Percentiles rank a stretch among this genome's conserved stretches.
Conservation (phyloP, 1,140 invertebrate species). For the Homalodisca vitripennis region DNA sequence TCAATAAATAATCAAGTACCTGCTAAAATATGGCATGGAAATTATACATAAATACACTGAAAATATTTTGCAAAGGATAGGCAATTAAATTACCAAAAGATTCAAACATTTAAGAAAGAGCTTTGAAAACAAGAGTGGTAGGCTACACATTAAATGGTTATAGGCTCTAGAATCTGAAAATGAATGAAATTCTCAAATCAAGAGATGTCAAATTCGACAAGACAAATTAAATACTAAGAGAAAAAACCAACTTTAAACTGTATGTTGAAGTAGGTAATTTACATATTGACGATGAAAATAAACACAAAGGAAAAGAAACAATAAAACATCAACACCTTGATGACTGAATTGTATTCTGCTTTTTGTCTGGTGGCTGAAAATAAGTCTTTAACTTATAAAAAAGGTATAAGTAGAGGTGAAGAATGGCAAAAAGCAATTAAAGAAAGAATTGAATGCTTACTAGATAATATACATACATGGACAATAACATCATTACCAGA, state of each 20-base stretch:
- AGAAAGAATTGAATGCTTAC: conserved; percentile 45
- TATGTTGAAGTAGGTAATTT: background rate
- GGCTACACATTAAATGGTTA: conserved; percentile 12
- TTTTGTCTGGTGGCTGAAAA: conserved; percentile 33
- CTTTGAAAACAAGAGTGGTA: conserved; percentile 27
- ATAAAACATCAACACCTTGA: background rate
- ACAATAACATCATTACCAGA: conserved; percentile 41
- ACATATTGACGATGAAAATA: conserved; percentile 2
- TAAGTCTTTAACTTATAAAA: conserved; percentile 38
- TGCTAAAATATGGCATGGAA: conserved; percentile 17
- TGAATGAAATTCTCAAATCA: conserved; percentile 8
- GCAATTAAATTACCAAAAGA: conserved; percentile 23
- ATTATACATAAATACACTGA: conserved; percentile 26
- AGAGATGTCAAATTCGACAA: conserved; percentile 30
- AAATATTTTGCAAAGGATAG: conserved; percentile 30
- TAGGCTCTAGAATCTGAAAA: conserved; percentile 17
- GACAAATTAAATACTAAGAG: background rate
- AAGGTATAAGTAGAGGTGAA: conserved; percentile 43
- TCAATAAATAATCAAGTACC: conserved; percentile 25
- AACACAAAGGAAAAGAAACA: conserved; percentile 4
- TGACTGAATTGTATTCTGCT: conserved; percentile 25
- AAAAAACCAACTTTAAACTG: conserved; percentile 11
- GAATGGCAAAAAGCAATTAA: conserved; percentile 49
- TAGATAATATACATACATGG: conserved; percentile 47
- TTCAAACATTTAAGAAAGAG: conserved; percentile 17